These are phyloP conservation scores for Leptinotarsa defecta DNA, from an alignment of 1,140 invertebrate genomes.

Conservation along the genomic window DNA sequence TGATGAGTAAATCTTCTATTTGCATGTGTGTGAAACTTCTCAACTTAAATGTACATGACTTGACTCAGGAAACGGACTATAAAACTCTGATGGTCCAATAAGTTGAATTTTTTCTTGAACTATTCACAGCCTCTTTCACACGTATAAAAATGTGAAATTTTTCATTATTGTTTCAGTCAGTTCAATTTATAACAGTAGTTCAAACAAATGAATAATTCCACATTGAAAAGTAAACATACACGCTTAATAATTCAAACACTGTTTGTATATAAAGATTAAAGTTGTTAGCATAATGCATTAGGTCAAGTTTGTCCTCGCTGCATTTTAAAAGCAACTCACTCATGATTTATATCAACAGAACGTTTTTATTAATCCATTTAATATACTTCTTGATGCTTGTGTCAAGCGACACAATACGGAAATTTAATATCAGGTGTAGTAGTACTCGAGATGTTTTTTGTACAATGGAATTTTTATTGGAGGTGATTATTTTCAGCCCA, in stretches of 20 bases:
- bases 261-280: constrained; percentile 1
- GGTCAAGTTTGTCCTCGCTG: background rate
- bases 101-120: no score
- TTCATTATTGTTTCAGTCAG: background rate
- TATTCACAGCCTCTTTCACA: no score
- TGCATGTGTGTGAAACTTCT: no score
- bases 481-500: background rate
- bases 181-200: background rate
- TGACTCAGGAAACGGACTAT: no score
- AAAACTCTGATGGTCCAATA: no score
- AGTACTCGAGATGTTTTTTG: background rate
- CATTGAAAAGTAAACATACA: background rate
- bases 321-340: background rate
- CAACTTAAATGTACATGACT: no score
- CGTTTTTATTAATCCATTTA: background rate
- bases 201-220: constrained; percentile 1
- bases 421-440: background rate
- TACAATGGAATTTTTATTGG: background rate
- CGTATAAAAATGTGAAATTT: no score
- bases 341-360: constrained; percentile 2
- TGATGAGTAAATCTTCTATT: no score
- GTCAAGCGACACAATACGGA: background rate
- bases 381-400: background rate
- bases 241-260: background rate
- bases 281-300: constrained; percentile 1